phyloP scores from a whole-genome alignment of 2,888 invertebrate genomes.

The Volucella inanis region DNA sequence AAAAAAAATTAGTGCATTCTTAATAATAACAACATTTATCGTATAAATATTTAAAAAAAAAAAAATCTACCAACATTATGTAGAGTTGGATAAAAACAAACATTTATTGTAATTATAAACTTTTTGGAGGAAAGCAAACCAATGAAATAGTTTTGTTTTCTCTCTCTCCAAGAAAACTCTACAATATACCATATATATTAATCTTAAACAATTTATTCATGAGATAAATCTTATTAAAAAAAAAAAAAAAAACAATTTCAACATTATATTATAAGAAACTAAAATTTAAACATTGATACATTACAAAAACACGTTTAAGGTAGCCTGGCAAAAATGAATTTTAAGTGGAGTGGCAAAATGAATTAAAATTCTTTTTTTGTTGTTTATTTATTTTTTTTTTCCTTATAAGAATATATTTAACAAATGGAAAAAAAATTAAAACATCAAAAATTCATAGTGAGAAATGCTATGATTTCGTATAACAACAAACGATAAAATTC shows the following conservation, averaged over 20 bases:
- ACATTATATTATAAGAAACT: slow-evolving; percentile 27
- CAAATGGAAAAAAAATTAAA: slow-evolving; percentile 30
- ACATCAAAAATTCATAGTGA: slow-evolving; percentile 66
- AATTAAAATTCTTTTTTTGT: slow-evolving; percentile 60
- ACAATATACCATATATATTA: slow-evolving; percentile 21
- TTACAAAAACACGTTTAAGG: slow-evolving; percentile 63
- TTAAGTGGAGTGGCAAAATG: slow-evolving; percentile 74
- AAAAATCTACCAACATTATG: background rate
- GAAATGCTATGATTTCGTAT: slow-evolving; percentile 70
- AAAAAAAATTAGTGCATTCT: slow-evolving; percentile 40
- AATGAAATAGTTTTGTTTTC: slow-evolving; percentile 12
- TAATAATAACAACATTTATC: slow-evolving; percentile 16
- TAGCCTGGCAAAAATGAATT: slow-evolving; percentile 75
- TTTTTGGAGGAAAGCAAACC: slow-evolving; percentile 9
- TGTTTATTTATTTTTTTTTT: too few species aligned
- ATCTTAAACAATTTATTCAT: slow-evolving; percentile 2
- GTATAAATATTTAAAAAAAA: background rate
- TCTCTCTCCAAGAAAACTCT: slow-evolving; percentile 2
- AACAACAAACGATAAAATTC: slow-evolving; percentile 46
- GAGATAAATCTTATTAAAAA: slow-evolving; percentile 18
- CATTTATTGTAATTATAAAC: slow-evolving; percentile 16
- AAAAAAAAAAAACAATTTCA: background rate
- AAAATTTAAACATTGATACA: slow-evolving; percentile 59
- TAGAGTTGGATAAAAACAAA: slow-evolving; percentile 24
- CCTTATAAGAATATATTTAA: slow-evolving; percentile 58